Evolutionary conservation across 2,797 vertebrate genomes (phyloP), one percentile per base, ranked within the genome.

Genomic region (Sciurus carolinensis): DNA sequence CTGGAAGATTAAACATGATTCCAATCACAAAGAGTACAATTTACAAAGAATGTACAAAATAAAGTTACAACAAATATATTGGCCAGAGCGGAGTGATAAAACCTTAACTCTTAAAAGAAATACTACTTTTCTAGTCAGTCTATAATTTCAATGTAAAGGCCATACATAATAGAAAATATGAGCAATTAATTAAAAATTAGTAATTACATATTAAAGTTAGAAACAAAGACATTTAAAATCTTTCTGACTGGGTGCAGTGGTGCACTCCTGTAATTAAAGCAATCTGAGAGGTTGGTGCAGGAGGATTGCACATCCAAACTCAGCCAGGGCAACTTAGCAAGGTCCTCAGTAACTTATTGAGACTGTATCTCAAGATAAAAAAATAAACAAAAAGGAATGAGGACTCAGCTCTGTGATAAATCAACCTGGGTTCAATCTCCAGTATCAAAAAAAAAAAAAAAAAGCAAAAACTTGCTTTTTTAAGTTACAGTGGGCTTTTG

Each of bases 151-250:
- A 71, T 85, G 15, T 77, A 92, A 92, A 57, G 14, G 50, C 39
- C 75, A 14, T 39, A 14, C 39, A 3, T 82, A 42, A 84, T 87
- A 13, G 75, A 95, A 90, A 82, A 3, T 79, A 47, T 69, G 39
- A 87, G 20, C 39, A 77, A 44, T 90, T 57, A 83, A 73, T 57
- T 85, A 62, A 93, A 72, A 84, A 73, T 44, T 69, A 85, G 47
- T 5, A 30, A 90, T 77, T 79, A 54, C 79, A 14, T 93, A 20
- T 59, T 33, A 91, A 95, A 91, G 33, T 59, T 72, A 94, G 73
- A 87, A 87, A 52, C 30, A 77, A 59, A 79, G 18, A 64, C 17
- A 81, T 83, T 77, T 69, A 86, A 90, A 59, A 59, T 26, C 57
- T 59, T 57, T 57, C 22, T 20, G 20, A 3, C 8, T 59, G 24